These are phyloP conservation scores for Cataglyphis cursor DNA, from an alignment of 2,888 invertebrate species.

Conservation along the genomic window DNA sequence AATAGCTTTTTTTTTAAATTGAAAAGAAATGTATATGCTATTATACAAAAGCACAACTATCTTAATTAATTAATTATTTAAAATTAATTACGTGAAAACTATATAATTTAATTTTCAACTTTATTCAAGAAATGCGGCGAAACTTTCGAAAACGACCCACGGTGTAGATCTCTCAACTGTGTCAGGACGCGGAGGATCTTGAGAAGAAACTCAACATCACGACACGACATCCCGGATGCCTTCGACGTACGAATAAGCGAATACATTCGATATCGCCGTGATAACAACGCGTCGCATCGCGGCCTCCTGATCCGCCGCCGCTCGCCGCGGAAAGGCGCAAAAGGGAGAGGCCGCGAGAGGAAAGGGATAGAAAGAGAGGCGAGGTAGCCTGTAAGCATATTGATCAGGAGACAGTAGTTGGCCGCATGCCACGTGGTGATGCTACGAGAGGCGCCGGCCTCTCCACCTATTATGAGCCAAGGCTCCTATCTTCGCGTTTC, in stretches of 20 bases:
- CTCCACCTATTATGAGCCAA: slow-evolving; percentile 86
- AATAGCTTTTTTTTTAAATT: not conserved
- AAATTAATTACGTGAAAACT: not conserved
- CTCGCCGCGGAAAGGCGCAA: slow-evolving; percentile 56
- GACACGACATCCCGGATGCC: not conserved
- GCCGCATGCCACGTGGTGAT: slow-evolving; percentile 87
- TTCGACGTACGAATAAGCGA: slow-evolving; percentile 25
- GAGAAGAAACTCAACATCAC: not conserved
- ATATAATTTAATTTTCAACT: not conserved
- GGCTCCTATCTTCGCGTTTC: slow-evolving; percentile 84
- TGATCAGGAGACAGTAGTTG: slow-evolving; percentile 87
- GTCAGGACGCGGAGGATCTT: not conserved
- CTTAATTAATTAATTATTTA: not conserved
- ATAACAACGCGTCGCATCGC: slow-evolving; percentile 70
- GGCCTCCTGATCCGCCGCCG: slow-evolving; percentile 53
- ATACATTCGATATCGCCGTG: slow-evolving; percentile 70
- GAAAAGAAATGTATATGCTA: not conserved
- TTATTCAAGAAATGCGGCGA: not conserved
- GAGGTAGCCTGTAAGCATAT: slow-evolving; percentile 85
- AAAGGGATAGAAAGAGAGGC: slow-evolving; percentile 77
- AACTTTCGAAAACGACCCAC: not conserved
- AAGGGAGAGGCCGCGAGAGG: slow-evolving; percentile 65
- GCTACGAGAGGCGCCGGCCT: slow-evolving; percentile 85
- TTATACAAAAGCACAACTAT: not conserved
- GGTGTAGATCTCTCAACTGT: not conserved